Evolutionary conservation across 2,113 vertebrate species (phyloP).

Genomic region (Nesogale talazaci): DNA sequence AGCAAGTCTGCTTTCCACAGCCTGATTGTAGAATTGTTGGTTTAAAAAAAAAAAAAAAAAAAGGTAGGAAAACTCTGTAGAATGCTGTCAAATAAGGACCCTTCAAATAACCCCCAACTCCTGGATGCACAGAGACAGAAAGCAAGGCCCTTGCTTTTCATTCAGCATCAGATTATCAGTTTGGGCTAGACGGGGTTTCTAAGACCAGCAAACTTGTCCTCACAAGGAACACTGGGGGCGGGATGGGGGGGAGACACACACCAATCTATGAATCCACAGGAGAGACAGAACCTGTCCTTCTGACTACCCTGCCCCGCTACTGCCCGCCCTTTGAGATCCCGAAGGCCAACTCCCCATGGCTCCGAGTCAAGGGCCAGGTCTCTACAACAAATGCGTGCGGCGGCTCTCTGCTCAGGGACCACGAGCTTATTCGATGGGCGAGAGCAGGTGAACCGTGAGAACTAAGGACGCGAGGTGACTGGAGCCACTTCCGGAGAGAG

Average conservation of each 20-base stretch:
- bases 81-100: neutral
- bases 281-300: neutral
- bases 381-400: neutral
- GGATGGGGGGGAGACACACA: too few species aligned
- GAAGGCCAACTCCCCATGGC: neutral
- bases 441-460: neutral
- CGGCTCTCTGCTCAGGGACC: neutral
- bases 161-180: neutral
- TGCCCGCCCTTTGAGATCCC: neutral
- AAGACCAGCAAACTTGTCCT: neutral
- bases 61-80: neutral
- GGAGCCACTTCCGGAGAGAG: neutral
- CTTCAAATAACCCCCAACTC: neutral
- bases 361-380: neutral
- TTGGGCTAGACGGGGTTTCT: neutral
- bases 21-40: neutral
- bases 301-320: neutral
- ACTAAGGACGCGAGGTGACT: neutral
- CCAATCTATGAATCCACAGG: neutral
- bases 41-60: neutral
- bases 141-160: conserved; percentile 7
- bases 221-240: neutral
- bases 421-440: neutral
- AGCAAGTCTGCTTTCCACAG: neutral
- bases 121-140: conserved; percentile 40